phyloP scores from a whole-genome alignment of 2,113 vertebrate genomes.

The Engraulis encrasicolus region DNA sequence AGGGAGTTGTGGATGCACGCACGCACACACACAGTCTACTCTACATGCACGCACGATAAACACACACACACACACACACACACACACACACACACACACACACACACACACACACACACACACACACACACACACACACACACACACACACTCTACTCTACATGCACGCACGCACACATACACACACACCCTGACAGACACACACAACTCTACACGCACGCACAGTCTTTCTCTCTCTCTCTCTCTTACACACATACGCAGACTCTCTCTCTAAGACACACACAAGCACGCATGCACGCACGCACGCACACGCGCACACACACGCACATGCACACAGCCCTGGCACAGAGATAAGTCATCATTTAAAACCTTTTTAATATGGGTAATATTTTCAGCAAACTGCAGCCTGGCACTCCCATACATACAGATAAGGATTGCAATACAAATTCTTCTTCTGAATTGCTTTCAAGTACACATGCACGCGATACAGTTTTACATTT shows the following conservation, averaged over 20 bases:
- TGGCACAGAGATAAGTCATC: neutral
- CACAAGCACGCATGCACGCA: neutral
- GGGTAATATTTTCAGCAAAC: neutral
- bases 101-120: neutral
- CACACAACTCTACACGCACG: too few relatives aligned
- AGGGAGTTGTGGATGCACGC: neutral
- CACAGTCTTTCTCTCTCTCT: too few relatives aligned
- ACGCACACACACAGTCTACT: too few relatives aligned
- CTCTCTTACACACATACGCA: too few relatives aligned
- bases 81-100: neutral
- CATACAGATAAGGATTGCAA: neutral
- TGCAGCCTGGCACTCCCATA: neutral
- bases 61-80: too few relatives aligned
- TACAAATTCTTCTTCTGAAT: neutral
- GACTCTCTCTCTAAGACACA: too few relatives aligned
- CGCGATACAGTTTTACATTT: neutral
- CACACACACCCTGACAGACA: neutral
- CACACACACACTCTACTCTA: too few relatives aligned
- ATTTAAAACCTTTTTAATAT: constrained; percentile 1
- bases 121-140: constrained; percentile 7
- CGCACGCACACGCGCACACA: neutral
- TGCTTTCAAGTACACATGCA: neutral
- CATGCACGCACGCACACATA: neutral
- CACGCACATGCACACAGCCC: neutral
- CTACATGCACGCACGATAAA: neutral